Evolutionary conservation across 2,113 vertebrate genomes (phyloP), one percentile per base, ranked within the genome.

Genomic region (Eulacestoma nigropectus): DNA sequence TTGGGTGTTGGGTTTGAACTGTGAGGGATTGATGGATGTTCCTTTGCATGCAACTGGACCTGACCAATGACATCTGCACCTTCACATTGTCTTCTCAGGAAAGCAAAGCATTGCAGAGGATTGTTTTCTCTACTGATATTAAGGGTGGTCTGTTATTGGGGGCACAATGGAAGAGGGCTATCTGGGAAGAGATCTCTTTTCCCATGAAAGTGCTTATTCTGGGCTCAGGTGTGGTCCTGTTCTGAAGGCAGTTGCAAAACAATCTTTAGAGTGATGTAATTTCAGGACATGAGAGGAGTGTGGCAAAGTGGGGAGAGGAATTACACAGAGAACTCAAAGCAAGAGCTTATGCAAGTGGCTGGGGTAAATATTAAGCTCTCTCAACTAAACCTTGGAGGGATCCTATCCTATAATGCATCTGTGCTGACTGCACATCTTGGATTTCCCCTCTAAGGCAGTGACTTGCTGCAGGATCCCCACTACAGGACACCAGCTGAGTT

Each of bases 1-100:
- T 72, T 37, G 62, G 19, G 32, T 22, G 33, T 42, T 41, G 26
- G 84, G 32, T 37, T 8, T 57, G 84, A 57, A 32, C 26, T 44
- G 6, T 41, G 3, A 81, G 47, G 60, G 52, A 35, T 35, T 5
- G 0, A 8, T 6, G 18, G 44, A 5, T 59, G 47, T 42, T 70
- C 35, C 42, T 84, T 18, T 82, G 68, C 44, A 27, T 3, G 0
- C 16, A 25, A 1, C 21, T 8, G 5, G 74, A 35, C 69, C 6
- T 4, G 5, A n/a, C 19, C 74, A 33, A 25, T 37, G 32, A 29
- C 41, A 64, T 27, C 55, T 88, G 42, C 89, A 56, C 50, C 84
- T 84, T 65, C 56, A 10, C 0, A 0, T 42, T 1, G 12, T 50
- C 69, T 46, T 73, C 59, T 80, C 20, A n/a, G 44, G 92, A n/a